Base-by-base conservation (phyloP, 2,797 vertebrate genomes). In the Melopsittacus undulatus region DNA sequence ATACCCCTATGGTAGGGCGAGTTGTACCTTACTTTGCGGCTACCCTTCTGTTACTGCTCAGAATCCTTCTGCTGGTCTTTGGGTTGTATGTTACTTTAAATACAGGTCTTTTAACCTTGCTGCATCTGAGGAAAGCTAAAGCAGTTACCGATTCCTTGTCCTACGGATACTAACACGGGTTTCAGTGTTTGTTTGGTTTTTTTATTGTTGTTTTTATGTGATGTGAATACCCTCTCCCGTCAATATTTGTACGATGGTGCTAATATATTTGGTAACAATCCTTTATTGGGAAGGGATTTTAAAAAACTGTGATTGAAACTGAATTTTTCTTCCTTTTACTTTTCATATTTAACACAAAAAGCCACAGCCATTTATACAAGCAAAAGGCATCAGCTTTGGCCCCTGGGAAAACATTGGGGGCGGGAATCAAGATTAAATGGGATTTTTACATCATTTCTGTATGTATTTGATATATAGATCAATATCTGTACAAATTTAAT, bases 181-280 rank as follows among this genome's bases (percentile, higher is more conserved):
- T 99, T 99, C 97, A 97, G 97, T 98, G 97, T 98, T 95, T 97
- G 97, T 98, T 98, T 97, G 97, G 97, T 98, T 94, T 95, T 90
- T 98, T 98, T 96, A 94, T 97, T 98, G 96, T 98, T 97, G 98
- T 99, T 99, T 99, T 97, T 97, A 93, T 85, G 97, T 98, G 99
- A 99, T 98, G 98, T 98, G 98, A 99, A 98, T 96, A 97, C 97
- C 97, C 97, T 97, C 97, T 98, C 98, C 98, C 97, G 97, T 98
- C 98, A 98, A 98, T 98, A 98, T 98, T 98, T 98, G 98, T 99
- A 99, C 97, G 89, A 99, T 99, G 99, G 99, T 99, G 99, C 99
- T 99, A 97, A 99, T 99, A 98, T 98, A 99, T 99, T 98, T 99
- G 98, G 99, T 99, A 99, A 99, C 98, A 98, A 98, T 98, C 97